Conservation (phyloP, 30 jellyfish, hydroid and myxozoan genomes). For the Phacellophora camtschatica region DNA sequence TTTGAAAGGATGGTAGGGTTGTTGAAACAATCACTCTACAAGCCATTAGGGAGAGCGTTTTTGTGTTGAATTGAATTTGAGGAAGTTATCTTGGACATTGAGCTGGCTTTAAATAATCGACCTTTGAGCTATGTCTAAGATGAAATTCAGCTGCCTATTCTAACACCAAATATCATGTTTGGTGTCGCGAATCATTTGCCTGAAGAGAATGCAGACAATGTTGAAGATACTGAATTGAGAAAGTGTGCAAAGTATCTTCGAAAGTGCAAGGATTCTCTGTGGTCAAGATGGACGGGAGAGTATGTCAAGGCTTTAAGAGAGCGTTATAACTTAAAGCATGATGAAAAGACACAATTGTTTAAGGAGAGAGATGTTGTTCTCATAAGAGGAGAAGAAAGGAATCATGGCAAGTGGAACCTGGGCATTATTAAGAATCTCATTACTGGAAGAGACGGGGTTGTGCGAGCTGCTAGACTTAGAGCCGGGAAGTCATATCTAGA, state of each 20-base stretch:
- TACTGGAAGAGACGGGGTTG: constrained; percentile 29
- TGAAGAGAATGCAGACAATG: neutral
- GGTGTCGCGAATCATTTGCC: constrained; percentile 4
- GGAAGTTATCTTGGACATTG: neutral
- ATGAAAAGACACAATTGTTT: neutral
- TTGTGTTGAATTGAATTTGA: neutral
- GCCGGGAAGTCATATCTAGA: constrained; percentile 37
- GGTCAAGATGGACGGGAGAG: constrained; percentile 45
- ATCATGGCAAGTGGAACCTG: constrained; percentile 28
- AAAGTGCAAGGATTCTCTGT: neutral
- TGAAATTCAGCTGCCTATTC: neutral
- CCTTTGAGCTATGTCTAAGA: constrained; percentile 34
- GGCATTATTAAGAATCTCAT: constrained; percentile 21
- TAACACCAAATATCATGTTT: constrained; percentile 20
- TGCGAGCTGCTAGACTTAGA: constrained; percentile 32
- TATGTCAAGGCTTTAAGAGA: constrained; percentile 14
- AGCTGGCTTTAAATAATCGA: neutral
- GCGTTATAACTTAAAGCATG: constrained; percentile 7
- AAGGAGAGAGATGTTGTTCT: constrained; percentile 51
- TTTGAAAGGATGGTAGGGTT: constrained; percentile 37
- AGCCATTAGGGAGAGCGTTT: neutral
- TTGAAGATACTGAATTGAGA: constrained; percentile 15
- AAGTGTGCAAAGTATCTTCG: constrained; percentile 9
- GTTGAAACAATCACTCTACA: constrained; percentile 11
- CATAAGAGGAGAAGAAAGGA: constrained; percentile 32